Percentiles rank a stretch among this genome's conserved stretches.
Evolutionary conservation across 2,888 invertebrate genomes (phyloP).

Genomic region (Orthosia gothica): DNA sequence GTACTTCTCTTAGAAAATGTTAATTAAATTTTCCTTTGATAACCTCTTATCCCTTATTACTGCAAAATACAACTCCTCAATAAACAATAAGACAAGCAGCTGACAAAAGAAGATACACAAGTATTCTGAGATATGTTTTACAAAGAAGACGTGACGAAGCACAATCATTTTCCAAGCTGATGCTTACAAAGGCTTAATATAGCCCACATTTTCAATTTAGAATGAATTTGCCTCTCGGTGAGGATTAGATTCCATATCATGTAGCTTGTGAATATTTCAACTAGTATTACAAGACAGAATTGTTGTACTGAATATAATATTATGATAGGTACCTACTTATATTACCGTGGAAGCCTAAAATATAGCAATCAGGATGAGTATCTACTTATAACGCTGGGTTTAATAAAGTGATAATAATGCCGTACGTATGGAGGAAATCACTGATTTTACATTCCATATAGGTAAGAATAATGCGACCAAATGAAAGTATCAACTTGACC

Average conservation of each 20-base stretch:
- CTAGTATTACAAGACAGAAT: constrained; percentile 1
- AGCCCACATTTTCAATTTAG: constrained; percentile 14
- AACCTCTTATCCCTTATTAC: neutral
- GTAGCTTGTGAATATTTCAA: constrained; percentile 25
- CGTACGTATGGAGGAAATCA: too few relatives aligned
- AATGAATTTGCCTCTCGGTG: constrained; percentile 25
- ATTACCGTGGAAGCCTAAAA: neutral
- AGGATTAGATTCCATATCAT: constrained; percentile 10
- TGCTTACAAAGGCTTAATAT: constrained; percentile 17
- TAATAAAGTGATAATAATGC: too few relatives aligned
- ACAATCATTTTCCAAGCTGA: neutral
- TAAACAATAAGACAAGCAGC: neutral
- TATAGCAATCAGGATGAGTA: neutral
- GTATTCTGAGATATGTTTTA: neutral
- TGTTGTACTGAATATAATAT: constrained; percentile 1
- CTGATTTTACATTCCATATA: too few relatives aligned
- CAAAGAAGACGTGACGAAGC: neutral
- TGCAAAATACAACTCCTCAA: neutral
- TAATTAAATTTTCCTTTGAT: neutral
- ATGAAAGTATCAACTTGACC: neutral
- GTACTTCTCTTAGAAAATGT: too few relatives aligned
- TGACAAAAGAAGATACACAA: neutral
- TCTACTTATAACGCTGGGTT: neutral
- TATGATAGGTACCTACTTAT: neutral
- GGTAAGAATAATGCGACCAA: constrained; percentile 2